phyloP scores from a whole-genome alignment of 2,888 invertebrate genomes.

The Himalopsyche tibetana region DNA sequence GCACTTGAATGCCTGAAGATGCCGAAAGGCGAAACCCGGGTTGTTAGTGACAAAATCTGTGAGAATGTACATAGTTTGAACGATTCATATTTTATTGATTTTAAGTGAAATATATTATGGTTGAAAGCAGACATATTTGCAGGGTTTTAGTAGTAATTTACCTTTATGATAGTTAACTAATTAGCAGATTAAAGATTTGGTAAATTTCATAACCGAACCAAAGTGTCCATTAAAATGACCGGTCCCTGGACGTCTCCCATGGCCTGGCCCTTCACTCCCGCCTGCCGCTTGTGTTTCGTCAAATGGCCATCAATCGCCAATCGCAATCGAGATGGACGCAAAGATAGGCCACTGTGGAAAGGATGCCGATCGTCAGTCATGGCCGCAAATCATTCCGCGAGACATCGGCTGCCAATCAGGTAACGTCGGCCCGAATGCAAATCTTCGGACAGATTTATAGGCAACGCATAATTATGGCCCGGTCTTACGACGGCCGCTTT shows the following conservation, averaged over 20 bases:
- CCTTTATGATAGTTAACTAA: too few relatives aligned
- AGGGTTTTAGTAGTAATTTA: too few relatives aligned
- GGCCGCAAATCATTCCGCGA: slow-evolving; percentile 60
- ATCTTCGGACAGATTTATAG: slow-evolving; percentile 64
- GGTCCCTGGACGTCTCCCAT: neutral
- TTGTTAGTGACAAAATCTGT: too few relatives aligned
- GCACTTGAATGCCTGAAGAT: too few relatives aligned
- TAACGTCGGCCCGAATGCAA: slow-evolving; percentile 61
- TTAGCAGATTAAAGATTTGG: too few relatives aligned
- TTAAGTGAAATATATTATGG: too few relatives aligned
- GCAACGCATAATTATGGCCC: slow-evolving; percentile 61
- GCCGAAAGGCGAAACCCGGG: too few relatives aligned
- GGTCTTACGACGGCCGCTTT: slow-evolving; percentile 50
- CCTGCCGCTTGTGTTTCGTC: slow-evolving; percentile 26
- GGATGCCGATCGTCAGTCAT: slow-evolving; percentile 48
- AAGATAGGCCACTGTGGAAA: slow-evolving; percentile 38
- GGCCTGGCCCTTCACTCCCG: neutral
- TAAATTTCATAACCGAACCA: neutral
- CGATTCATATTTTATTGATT: too few relatives aligned
- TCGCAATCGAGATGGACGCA: slow-evolving; percentile 15
- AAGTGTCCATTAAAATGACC: neutral
- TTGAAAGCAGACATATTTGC: too few relatives aligned
- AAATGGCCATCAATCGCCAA: slow-evolving; percentile 39
- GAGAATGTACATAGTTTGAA: too few relatives aligned
- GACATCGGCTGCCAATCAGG: slow-evolving; percentile 58